These are phyloP conservation scores for Vanessa cardui DNA, from an alignment of 2,888 invertebrate species.

Conservation along the genomic window DNA sequence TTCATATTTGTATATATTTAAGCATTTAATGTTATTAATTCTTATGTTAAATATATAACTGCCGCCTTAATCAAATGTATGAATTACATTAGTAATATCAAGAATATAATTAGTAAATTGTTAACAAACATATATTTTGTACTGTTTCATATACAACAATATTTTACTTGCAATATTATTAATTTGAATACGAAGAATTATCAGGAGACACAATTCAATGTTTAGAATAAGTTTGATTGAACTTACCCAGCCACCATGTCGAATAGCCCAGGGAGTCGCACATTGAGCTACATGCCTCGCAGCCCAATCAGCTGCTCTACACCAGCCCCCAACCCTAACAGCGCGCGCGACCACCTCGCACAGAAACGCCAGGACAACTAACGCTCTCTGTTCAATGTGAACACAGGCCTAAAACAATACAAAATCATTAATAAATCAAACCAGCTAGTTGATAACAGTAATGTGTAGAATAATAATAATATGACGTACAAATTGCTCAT, in stretches of 20 bases:
- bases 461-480: no score
- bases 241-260: slow-evolving; percentile 83
- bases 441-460: no score
- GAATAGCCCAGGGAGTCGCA: slow-evolving; percentile 81
- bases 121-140: neutral
- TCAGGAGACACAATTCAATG: neutral
- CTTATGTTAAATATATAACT: no score
- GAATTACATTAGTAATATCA: no score
- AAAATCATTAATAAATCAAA: neutral
- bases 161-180: no score
- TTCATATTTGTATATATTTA: no score
- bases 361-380: slow-evolving; percentile 82
- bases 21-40: no score
- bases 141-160: neutral
- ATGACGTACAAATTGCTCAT: no score
- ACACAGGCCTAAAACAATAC: slow-evolving; percentile 72
- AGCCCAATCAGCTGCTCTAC: slow-evolving; percentile 82
- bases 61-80: no score
- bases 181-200: no score
- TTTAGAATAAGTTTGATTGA: neutral
- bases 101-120: neutral
- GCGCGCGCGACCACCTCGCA: slow-evolving; percentile 81
- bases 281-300: slow-evolving; percentile 79
- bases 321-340: slow-evolving; percentile 75
- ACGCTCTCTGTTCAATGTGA: slow-evolving; percentile 79